Conservation (phyloP, 2,113 vertebrate genomes). For the Alectura lathami region DNA sequence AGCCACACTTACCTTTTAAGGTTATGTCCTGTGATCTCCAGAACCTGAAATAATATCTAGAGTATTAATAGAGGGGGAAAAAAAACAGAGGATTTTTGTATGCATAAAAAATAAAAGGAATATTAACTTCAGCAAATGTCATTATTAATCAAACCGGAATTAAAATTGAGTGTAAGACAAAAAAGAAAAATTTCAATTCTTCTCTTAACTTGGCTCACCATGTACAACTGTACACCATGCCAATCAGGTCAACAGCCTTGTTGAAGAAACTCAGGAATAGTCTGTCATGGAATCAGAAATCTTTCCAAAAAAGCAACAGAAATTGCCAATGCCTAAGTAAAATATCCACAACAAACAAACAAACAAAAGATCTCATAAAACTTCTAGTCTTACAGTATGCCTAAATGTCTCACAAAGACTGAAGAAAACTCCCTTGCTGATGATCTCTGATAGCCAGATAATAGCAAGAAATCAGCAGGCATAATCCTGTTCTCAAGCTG, state of each 20-base stretch:
- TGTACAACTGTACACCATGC: neutral
- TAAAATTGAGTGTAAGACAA: neutral
- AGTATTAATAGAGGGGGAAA: neutral
- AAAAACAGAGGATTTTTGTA: neutral
- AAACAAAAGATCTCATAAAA: too few relatives aligned
- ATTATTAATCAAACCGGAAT: neutral
- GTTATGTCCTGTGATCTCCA: neutral
- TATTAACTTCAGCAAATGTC: neutral
- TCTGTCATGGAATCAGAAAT: neutral
- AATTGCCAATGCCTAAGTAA: too few relatives aligned
- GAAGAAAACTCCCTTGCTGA: neutral
- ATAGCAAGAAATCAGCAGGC: neutral
- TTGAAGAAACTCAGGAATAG: neutral
- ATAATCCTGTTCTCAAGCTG: neutral
- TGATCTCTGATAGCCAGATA: neutral
- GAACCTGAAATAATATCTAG: neutral
- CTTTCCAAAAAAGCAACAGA: too few relatives aligned
- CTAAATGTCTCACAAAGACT: neutral
- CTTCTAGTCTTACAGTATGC: neutral
- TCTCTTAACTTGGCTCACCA: neutral
- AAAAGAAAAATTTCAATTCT: neutral
- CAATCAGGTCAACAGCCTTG: neutral
- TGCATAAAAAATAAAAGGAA: neutral
- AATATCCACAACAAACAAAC: too few relatives aligned
- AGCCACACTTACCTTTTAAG: neutral